These are phyloP conservation scores for Conger conger DNA, from an alignment of 2,113 vertebrate genomes.

Conservation along the genomic window DNA sequence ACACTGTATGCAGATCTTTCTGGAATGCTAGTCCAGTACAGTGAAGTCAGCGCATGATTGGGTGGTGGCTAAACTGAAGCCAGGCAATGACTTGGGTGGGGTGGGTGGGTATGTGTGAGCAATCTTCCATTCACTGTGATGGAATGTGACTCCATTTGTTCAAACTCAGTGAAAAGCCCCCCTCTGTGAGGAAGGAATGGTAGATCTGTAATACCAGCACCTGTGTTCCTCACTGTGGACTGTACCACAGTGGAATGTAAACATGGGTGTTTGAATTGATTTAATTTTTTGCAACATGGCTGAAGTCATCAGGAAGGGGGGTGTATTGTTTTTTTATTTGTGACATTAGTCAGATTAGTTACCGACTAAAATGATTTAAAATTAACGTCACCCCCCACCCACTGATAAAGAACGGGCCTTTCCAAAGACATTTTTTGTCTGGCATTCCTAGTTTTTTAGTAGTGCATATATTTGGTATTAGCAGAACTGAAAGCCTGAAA, in stretches of 20 bases:
- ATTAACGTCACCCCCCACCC: no score
- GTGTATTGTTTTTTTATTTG: no score
- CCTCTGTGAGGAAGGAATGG: neutral
- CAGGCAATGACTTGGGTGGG: neutral
- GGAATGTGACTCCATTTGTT: neutral
- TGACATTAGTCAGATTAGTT: no score
- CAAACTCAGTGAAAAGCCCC: neutral
- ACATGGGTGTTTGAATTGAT: no score
- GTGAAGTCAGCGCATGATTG: neutral
- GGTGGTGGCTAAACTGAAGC: neutral
- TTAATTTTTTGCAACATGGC: no score
- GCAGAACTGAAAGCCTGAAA: no score
- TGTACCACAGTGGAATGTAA: neutral
- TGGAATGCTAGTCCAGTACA: neutral
- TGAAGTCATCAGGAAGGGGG: no score
- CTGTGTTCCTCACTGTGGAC: neutral
- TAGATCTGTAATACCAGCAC: neutral
- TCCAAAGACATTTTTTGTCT: no score
- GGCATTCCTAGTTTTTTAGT: no score
- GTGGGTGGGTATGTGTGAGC: neutral
- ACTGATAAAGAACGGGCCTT: no score
- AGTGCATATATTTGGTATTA: no score
- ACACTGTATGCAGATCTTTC: neutral
- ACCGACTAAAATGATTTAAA: no score
- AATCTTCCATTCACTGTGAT: neutral